These are phyloP conservation scores for Sebastes kiyomatsui DNA, from an alignment of 2,797 vertebrate genomes.

Conservation along the genomic window DNA sequence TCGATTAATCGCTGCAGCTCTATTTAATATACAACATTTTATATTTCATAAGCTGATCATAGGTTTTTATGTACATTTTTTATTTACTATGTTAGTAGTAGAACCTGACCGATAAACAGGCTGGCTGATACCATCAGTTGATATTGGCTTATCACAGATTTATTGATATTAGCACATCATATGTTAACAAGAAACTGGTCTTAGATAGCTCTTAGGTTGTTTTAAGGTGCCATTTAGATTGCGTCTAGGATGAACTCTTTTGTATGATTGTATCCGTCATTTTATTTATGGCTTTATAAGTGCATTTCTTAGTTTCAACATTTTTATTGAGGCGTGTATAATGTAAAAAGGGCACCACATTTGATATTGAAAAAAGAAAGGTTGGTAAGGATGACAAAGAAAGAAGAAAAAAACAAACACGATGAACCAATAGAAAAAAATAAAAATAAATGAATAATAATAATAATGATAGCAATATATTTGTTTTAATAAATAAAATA, in stretches of 20 bases:
- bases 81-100: not conserved
- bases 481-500: not conserved
- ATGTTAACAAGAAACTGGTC: not conserved
- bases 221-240: not conserved
- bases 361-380: too few species aligned
- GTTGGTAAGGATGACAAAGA: too few species aligned
- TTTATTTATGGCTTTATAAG: not conserved
- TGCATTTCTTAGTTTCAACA: too few species aligned
- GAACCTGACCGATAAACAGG: not conserved
- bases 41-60: not conserved
- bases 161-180: constrained; percentile 2
- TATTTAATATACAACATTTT: not conserved
- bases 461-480: too few species aligned
- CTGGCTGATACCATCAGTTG: not conserved
- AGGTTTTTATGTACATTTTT: not conserved
- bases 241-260: not conserved
- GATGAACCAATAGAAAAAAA: too few species aligned
- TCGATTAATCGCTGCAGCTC: too few species aligned
- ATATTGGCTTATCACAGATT: not conserved
- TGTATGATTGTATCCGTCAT: not conserved
- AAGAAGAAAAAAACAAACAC: too few species aligned
- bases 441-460: too few species aligned
- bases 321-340: too few species aligned
- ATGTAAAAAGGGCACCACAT: too few species aligned
- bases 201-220: not conserved